Conservation (phyloP, 37 sponge, comb jelly and placozoan species). For the Dysidea cf. avara region DNA sequence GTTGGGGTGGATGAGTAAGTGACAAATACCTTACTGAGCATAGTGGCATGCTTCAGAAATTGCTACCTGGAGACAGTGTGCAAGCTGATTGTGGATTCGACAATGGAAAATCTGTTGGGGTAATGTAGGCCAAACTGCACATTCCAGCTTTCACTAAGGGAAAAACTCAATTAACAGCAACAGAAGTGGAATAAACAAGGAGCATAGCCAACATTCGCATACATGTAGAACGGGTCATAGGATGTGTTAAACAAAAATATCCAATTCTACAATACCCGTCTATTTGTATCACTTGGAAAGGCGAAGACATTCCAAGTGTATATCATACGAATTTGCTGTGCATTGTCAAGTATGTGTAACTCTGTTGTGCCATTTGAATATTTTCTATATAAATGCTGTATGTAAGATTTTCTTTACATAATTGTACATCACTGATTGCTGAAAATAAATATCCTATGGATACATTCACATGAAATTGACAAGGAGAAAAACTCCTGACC, state of each 20-base stretch:
- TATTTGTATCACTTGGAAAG: conserved; percentile 8
- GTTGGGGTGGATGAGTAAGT: no score
- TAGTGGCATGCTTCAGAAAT: conserved; percentile 49
- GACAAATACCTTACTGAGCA: no score
- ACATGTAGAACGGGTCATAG: conserved; percentile 76
- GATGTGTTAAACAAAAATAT: conserved; percentile 52
- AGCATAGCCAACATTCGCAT: conserved; percentile 73
- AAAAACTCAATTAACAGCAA: conserved; percentile 48
- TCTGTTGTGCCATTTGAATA: conserved; percentile 61
- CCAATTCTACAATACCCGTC: conserved; percentile 40
- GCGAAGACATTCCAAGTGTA: conserved; percentile 10
- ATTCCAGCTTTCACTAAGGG: conserved; percentile 76
- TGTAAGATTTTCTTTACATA: no score
- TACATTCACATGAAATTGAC: background rate
- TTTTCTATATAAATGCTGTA: no score
- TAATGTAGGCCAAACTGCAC: conserved; percentile 35
- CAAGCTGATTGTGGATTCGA: no score
- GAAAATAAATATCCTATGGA: no score
- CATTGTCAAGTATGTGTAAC: conserved; percentile 54
- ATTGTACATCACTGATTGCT: no score
- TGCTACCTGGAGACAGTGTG: no score
- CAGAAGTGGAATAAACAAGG: conserved; percentile 57
- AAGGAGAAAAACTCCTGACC: no score
- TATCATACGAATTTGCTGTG: conserved; percentile 53
- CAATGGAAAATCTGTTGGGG: no score